phyloP scores from a whole-genome alignment of 2,797 vertebrate genomes.

The Spinus olivaceus region DNA sequence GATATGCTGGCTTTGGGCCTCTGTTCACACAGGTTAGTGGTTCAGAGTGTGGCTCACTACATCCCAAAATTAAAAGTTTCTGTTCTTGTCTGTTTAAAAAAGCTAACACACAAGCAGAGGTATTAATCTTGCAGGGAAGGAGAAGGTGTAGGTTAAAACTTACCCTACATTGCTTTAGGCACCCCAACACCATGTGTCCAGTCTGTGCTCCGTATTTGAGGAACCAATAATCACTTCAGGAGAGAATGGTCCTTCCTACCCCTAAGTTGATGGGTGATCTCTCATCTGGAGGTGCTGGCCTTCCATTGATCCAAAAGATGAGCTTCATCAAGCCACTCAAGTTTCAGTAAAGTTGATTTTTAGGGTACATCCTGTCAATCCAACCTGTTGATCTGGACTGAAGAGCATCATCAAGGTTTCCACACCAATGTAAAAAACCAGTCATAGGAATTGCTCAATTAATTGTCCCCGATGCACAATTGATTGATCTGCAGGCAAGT shows the following conservation, averaged over 20 bases:
- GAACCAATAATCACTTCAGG: not conserved
- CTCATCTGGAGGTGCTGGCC: not conserved
- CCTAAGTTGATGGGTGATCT: fast-evolving
- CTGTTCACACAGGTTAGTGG: not conserved
- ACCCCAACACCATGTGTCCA: not conserved
- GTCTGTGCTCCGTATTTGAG: not conserved
- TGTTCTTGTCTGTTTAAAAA: not conserved
- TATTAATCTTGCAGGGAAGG: fast-evolving
- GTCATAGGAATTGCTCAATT: not conserved
- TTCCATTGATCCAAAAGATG: not conserved
- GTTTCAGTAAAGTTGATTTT: not conserved
- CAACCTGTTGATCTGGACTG: not conserved
- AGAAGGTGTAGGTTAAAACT: not conserved
- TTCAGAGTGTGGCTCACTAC: not conserved
- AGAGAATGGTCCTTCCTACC: not conserved
- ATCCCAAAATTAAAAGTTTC: not conserved
- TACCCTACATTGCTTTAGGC: not conserved
- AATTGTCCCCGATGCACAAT: not conserved
- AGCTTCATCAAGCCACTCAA: not conserved
- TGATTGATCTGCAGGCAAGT: not conserved
- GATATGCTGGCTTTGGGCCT: not conserved
- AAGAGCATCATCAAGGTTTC: not conserved
- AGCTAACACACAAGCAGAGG: not conserved
- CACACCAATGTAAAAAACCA: not conserved
- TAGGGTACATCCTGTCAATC: not conserved